phyloP scores from a whole-genome alignment of 1,140 invertebrate genomes.

The Lineus longissimus region DNA sequence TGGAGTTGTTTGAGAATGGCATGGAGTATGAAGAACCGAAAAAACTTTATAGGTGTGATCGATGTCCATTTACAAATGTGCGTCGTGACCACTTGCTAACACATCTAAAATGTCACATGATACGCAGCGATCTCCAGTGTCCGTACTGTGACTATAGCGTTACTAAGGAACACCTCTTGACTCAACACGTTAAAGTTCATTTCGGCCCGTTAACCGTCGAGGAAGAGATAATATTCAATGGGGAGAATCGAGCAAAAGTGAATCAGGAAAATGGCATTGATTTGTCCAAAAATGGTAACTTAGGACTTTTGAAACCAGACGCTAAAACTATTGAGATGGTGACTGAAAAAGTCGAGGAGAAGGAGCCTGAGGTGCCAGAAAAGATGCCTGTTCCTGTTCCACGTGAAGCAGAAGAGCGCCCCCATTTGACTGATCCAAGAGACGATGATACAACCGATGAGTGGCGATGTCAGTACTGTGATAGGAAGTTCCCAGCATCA shows the following conservation, averaged over 20 bases:
- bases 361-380: constrained; percentile 1
- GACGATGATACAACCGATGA: constrained; percentile 7
- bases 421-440: not conserved
- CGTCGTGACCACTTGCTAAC: constrained; percentile 70
- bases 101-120: constrained; percentile 71
- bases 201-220: constrained; percentile 61
- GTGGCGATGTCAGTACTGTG: constrained; percentile 49
- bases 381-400: not conserved
- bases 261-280: no score
- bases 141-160: constrained; percentile 80
- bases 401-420: not conserved
- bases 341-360: constrained; percentile 10
- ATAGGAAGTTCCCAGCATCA: constrained; percentile 38
- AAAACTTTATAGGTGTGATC: constrained; percentile 62
- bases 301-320: not conserved
- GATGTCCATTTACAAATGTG: constrained; percentile 73
- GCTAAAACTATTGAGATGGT: not conserved
- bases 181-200: constrained; percentile 77
- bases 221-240: not conserved
- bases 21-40: constrained; percentile 37
- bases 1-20: constrained; percentile 45
- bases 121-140: constrained; percentile 65
- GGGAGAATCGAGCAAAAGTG: not conserved
- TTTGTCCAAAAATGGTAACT: no score
- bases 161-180: constrained; percentile 69